These are phyloP conservation scores for Luperina nickerlii DNA, from an alignment of 2,888 invertebrate species.

Conservation along the genomic window DNA sequence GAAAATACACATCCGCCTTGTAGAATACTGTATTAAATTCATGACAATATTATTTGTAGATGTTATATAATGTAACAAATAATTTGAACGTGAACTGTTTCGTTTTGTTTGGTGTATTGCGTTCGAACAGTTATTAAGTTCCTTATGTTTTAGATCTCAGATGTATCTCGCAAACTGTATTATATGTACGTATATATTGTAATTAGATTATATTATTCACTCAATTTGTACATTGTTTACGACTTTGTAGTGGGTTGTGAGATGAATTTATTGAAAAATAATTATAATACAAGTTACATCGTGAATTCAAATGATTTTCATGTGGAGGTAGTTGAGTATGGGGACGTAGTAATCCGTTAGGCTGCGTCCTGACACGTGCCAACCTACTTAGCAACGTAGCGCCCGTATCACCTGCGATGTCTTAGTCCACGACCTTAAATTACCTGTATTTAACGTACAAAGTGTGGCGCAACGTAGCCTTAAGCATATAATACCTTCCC, in stretches of 20 bases:
- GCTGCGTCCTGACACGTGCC: not conserved
- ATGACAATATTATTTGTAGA: conserved; percentile 85
- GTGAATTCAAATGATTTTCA: conserved; percentile 44
- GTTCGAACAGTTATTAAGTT: conserved; percentile 76
- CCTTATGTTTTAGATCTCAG: conserved; percentile 86
- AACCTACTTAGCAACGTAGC: not conserved
- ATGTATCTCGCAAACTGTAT: conserved; percentile 81
- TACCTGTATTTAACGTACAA: not conserved
- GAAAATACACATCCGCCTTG: conserved; percentile 54
- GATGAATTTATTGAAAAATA: conserved; percentile 72
- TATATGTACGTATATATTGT: conserved; percentile 71
- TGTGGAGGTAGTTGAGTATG: conserved; percentile 27
- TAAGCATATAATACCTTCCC: conserved; percentile 10
- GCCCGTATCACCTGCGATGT: not conserved
- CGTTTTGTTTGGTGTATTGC: conserved; percentile 72
- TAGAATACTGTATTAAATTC: conserved; percentile 79
- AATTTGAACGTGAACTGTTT: conserved; percentile 66
- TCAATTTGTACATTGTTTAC: conserved; percentile 68
- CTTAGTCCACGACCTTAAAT: not conserved
- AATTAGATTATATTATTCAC: conserved; percentile 66
- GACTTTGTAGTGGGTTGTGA: conserved; percentile 80
- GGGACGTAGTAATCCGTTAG: conserved; percentile 6
- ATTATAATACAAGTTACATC: conserved; percentile 64
- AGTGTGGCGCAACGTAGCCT: not conserved
- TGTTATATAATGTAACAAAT: conserved; percentile 68